Percentiles rank a stretch among this genome's conserved stretches.
Conservation (phyloP, 2,888 invertebrate genomes). For the Embidobia sp. region DNA sequence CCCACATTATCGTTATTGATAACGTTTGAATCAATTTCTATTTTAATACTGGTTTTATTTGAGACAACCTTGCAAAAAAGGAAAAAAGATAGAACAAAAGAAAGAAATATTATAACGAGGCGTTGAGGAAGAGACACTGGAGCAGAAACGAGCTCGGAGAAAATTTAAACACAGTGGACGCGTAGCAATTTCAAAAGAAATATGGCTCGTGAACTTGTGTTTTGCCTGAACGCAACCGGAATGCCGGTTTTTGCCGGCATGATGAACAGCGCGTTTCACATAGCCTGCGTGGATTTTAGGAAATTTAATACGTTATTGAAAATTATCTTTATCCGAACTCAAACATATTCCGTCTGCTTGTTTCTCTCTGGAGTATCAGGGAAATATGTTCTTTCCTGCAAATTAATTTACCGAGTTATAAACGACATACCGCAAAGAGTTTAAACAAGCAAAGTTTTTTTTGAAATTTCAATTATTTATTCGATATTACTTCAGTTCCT, state of each 20-base stretch:
- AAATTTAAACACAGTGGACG: constrained; percentile 65
- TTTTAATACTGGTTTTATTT: constrained; percentile 22
- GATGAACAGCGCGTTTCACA: constrained; percentile 38
- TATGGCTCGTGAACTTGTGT: constrained; percentile 55
- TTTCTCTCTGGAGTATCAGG: no score
- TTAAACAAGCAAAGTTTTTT: no score
- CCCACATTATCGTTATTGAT: constrained; percentile 4
- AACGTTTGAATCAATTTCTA: constrained; percentile 25
- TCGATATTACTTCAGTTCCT: no score
- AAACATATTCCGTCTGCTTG: not conserved
- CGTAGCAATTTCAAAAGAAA: constrained; percentile 69
- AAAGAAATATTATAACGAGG: constrained; percentile 39
- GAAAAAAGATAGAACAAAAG: constrained; percentile 11
- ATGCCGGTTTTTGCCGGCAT: constrained; percentile 30
- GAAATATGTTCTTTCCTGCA: no score
- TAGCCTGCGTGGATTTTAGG: constrained; percentile 4
- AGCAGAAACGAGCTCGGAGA: constrained; percentile 57
- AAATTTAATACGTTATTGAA: constrained; percentile 26
- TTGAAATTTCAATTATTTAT: no score
- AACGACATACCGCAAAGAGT: no score
- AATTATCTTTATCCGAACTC: constrained; percentile 7
- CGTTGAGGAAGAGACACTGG: constrained; percentile 53
- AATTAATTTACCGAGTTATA: no score
- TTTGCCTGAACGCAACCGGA: constrained; percentile 39
- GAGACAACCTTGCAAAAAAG: constrained; percentile 3